phyloP scores from a whole-genome alignment of 2,113 vertebrate genomes.

The Pholis gunnellus region DNA sequence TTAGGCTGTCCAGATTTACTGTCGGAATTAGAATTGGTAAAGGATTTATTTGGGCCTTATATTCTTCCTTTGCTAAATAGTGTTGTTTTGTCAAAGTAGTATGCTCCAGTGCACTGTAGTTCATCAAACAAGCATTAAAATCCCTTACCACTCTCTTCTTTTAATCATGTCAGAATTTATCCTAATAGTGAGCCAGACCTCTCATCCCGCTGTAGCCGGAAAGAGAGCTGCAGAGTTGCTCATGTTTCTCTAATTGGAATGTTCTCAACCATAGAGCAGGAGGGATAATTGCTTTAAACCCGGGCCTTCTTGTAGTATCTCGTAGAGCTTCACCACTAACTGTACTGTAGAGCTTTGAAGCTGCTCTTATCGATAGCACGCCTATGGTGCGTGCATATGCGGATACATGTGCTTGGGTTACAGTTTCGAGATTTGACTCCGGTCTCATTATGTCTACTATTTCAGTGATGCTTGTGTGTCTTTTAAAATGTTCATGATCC shows the following conservation, averaged over 20 bases:
- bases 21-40: background rate
- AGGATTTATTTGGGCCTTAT: background rate
- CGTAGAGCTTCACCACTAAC: background rate
- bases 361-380: background rate
- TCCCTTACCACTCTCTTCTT: background rate
- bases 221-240: constrained; percentile 16
- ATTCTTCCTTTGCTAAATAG: constrained; percentile 8
- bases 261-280: background rate
- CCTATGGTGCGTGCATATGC: background rate
- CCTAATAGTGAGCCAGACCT: constrained; percentile 16
- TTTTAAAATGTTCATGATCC: background rate
- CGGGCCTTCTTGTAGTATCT: background rate
- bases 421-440: too few species aligned
- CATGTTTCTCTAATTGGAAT: constrained; percentile 43
- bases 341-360: background rate
- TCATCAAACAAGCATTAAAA: constrained; percentile 29
- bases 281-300: constrained; percentile 21
- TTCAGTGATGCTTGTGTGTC: background rate
- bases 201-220: constrained; percentile 7
- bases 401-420: background rate
- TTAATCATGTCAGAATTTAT: constrained; percentile 37
- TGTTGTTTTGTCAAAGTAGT: constrained; percentile 9
- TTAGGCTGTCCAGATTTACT: background rate
- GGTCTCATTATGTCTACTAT: background rate
- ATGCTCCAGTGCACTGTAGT: background rate